Conservation (phyloP, 2,888 invertebrate genomes). For the Callosobruchus maculatus region DNA sequence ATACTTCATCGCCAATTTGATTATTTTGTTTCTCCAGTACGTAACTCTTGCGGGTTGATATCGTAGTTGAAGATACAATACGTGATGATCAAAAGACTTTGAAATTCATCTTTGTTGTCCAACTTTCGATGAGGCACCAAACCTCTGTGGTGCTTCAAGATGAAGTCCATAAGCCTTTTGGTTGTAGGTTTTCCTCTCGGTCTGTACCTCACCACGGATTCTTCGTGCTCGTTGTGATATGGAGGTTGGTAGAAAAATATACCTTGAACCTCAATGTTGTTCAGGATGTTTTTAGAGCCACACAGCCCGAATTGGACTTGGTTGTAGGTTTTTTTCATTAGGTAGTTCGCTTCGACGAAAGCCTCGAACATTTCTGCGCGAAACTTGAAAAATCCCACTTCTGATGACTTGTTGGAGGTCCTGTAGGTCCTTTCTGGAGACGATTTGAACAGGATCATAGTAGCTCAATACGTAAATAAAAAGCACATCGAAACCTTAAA, state of each 20-base stretch:
- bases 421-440: background rate
- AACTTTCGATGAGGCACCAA: background rate
- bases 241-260: background rate
- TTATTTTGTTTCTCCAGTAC: background rate
- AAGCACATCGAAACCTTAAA: too few relatives aligned
- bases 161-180: background rate
- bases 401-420: background rate
- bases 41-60: background rate
- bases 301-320: background rate
- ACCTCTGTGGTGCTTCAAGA: background rate
- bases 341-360: background rate
- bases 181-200: background rate
- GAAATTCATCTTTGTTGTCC: background rate
- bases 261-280: background rate
- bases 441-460: background rate
- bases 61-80: background rate
- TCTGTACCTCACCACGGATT: background rate
- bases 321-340: background rate
- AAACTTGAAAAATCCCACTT: background rate
- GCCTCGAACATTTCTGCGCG: background rate
- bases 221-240: background rate
- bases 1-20: background rate
- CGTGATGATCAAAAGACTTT: background rate
- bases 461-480: too few relatives aligned
- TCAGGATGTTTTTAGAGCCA: background rate